Percentiles rank a stretch among this genome's conserved stretches.
Evolutionary conservation across 2,888 invertebrate genomes (phyloP).

Genomic region (Autographa pulchrina): DNA sequence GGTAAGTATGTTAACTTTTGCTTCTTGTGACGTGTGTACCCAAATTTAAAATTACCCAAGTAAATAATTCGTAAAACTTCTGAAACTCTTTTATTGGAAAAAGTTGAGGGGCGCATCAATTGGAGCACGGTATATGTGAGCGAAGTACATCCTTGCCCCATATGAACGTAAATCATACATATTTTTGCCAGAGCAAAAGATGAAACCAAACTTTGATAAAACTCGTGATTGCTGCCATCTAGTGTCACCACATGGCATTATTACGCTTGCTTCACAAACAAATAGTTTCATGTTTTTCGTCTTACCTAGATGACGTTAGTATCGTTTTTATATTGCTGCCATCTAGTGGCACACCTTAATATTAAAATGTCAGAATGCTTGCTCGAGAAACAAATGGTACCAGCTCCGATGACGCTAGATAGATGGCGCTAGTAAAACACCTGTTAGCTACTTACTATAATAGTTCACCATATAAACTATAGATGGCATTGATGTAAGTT

Average conservation of each 20-base stretch:
- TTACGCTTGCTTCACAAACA: too few species aligned
- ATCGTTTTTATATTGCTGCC: neutral
- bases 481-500: neutral
- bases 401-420: too few species aligned
- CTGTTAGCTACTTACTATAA: neutral
- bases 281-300: neutral
- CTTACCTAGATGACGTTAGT: neutral
- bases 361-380: neutral
- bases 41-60: neutral
- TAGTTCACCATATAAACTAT: neutral
- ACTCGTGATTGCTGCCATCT: slow-evolving; percentile 19
- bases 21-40: neutral
- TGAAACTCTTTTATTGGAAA: slow-evolving; percentile 7
- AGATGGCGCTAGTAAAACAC: neutral
- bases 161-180: slow-evolving; percentile 4
- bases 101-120: slow-evolving; percentile 1
- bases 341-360: neutral
- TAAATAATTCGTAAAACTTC: neutral
- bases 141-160: neutral
- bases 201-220: neutral
- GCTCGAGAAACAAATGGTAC: neutral
- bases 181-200: neutral
- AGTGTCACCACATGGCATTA: neutral
- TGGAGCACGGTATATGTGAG: slow-evolving; percentile 9
- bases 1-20: neutral